Conservation (phyloP, 1,140 invertebrate genomes). For the Sogatella furcifera region DNA sequence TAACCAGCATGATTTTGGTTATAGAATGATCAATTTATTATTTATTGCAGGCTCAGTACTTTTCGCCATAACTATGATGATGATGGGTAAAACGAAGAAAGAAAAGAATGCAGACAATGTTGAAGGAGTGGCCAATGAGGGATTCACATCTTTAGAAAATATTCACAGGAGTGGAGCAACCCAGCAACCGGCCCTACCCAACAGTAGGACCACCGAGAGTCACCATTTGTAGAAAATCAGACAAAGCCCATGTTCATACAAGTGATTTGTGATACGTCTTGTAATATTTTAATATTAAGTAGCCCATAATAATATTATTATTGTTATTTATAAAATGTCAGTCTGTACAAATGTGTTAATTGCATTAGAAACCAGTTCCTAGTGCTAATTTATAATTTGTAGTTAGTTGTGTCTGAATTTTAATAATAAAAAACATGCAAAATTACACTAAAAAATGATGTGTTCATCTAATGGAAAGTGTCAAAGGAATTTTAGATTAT, state of each 20-base stretch:
- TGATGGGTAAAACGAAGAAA: conserved; percentile 21
- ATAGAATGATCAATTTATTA: background rate
- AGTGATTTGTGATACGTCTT: background rate
- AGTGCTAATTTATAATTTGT: no score
- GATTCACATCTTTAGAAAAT: conserved; percentile 21
- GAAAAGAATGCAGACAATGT: conserved; percentile 15
- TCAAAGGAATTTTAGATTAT: no score
- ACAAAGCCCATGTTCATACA: background rate
- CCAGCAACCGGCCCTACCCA: background rate
- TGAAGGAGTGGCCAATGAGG: conserved; percentile 25
- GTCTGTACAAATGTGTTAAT: no score
- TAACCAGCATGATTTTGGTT: background rate
- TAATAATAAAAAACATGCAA: no score
- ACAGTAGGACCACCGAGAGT: conserved; percentile 16
- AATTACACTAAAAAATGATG: no score
- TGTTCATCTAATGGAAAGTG: no score
- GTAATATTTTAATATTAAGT: no score
- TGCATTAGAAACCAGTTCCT: no score
- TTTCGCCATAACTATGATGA: conserved; percentile 23
- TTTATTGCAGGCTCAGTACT: conserved; percentile 24
- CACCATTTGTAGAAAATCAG: conserved; percentile 17
- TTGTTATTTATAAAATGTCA: background rate
- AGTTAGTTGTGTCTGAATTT: no score
- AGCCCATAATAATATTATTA: no score
- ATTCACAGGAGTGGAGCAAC: conserved; percentile 7